These are phyloP conservation scores for Saxicola maurus DNA, from an alignment of 2,797 vertebrate species.

Conservation along the genomic window DNA sequence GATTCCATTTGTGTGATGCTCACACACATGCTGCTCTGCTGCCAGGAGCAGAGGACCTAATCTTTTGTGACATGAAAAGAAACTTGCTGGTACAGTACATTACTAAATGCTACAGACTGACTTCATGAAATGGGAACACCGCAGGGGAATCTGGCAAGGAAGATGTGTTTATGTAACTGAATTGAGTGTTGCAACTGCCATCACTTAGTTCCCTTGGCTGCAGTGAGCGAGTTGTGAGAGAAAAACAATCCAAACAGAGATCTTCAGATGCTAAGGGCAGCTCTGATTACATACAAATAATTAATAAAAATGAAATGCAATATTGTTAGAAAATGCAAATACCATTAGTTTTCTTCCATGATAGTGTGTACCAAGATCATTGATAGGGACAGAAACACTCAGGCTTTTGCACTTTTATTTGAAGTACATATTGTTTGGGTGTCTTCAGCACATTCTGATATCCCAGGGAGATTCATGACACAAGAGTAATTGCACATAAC, in stretches of 20 bases:
- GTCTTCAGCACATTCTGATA: slow-evolving; percentile 42
- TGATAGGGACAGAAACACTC: neutral
- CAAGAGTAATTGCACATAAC: slow-evolving; percentile 55
- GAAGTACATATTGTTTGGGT: neutral
- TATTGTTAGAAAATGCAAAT: neutral
- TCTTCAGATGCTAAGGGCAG: slow-evolving; percentile 27
- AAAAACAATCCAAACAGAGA: slow-evolving; percentile 51
- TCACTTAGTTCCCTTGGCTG: slow-evolving; percentile 59
- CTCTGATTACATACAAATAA: slow-evolving; percentile 37
- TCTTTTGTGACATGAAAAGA: slow-evolving; percentile 44
- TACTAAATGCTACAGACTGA: slow-evolving; percentile 46
- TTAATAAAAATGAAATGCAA: slow-evolving; percentile 7
- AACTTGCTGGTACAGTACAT: slow-evolving; percentile 41
- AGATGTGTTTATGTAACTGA: slow-evolving; percentile 60
- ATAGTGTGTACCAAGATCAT: neutral
- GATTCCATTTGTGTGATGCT: slow-evolving; percentile 19
- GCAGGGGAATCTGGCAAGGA: slow-evolving; percentile 60
- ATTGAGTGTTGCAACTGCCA: slow-evolving; percentile 59
- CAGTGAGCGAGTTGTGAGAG: slow-evolving; percentile 22
- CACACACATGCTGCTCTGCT: slow-evolving; percentile 1
- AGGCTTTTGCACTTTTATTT: neutral
- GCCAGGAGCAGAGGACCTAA: slow-evolving; percentile 13
- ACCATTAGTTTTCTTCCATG: neutral
- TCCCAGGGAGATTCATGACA: slow-evolving; percentile 44
- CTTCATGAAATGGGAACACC: slow-evolving; percentile 47